Evolutionary conservation across 2,113 vertebrate genomes (phyloP), one percentile per base, ranked within the genome.

Genomic region (Channa argus): DNA sequence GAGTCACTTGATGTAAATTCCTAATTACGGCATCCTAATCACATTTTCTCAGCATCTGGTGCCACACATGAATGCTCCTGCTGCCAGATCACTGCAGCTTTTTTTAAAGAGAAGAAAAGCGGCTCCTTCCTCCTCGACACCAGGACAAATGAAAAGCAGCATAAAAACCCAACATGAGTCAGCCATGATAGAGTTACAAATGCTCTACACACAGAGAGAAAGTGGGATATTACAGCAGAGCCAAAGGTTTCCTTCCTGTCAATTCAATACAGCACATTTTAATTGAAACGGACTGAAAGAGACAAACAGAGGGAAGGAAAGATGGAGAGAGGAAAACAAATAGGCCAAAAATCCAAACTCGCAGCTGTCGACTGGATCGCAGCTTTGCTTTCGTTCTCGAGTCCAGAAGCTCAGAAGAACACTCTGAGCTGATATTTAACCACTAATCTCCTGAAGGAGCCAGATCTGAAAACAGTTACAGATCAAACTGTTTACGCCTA

Each of bases 221-320:
- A 74, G 38, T 43, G 36, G 51, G 46, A 43, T 13, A 53, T 43
- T 8, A 7, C 69, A 62, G 69, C 56, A 36, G 10, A 63, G 60
- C 60, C 68, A 53, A 41, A 67, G 39, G 61, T 58, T 65, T 74
- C 53, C 61, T 65, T 74, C 71, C 71, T 65, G 52, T 65, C 53
- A 7, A 12, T 13, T 43, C 53, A n/a, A 59, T 59, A 34, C 64
- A 59, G 11, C 13, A 6, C 45, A 7, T 65, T 43, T 39, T 5
- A 33, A 58, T 47, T 58, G 36, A 65, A 58, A 54, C 2, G 41
- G n/a, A 55, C 34, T 73, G 70, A 73, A 63, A 63, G 50, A 15
- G 61, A 63, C 43, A 36, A 41, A 33, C 8, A 39, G 37, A 65
- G 39, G 39, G 39, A 41, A 41, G 39, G 39, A 41, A 41, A 41